Conservation (phyloP, 1,140 invertebrate species). For the Drosophila navojoa region DNA sequence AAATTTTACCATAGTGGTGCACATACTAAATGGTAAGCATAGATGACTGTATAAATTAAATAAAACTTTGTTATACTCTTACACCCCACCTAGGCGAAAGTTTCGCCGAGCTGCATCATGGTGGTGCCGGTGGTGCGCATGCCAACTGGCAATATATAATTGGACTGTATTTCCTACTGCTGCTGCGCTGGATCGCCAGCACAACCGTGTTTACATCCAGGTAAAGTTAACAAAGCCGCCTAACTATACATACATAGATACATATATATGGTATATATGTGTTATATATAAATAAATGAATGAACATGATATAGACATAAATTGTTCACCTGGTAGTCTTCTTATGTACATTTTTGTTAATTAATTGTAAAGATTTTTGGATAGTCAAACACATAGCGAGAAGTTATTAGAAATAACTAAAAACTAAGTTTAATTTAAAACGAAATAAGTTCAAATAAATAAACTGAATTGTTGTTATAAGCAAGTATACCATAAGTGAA, state of each 20-base stretch:
- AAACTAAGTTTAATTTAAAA: conserved; percentile 51
- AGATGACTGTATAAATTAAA: not conserved
- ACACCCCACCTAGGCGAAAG: conserved; percentile 85
- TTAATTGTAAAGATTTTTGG: conserved; percentile 77
- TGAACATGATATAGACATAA: conserved; percentile 18
- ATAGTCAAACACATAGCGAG: conserved; percentile 32
- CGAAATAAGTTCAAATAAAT: conserved; percentile 35
- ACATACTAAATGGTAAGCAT: conserved; percentile 89
- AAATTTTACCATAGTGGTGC: conserved; percentile 88
- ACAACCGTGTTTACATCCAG: conserved; percentile 40
- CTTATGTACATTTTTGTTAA: conserved; percentile 67
- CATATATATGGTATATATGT: not conserved
- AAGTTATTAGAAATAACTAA: conserved; percentile 80
- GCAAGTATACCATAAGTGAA: conserved; percentile 55
- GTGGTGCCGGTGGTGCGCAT: conserved; percentile 28
- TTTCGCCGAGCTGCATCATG: conserved; percentile 86
- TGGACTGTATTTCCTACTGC: conserved; percentile 43
- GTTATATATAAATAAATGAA: conserved; percentile 11
- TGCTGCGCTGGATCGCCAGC: conserved; percentile 43
- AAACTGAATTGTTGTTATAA: conserved; percentile 46
- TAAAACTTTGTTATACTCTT: not conserved
- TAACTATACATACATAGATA: conserved; percentile 8
- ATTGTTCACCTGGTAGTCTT: conserved; percentile 32
- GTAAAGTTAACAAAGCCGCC: conserved; percentile 48
- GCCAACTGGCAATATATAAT: conserved; percentile 29